Evolutionary conservation across 2,888 invertebrate genomes (phyloP).

Genomic region (Agrochola lychnidis): DNA sequence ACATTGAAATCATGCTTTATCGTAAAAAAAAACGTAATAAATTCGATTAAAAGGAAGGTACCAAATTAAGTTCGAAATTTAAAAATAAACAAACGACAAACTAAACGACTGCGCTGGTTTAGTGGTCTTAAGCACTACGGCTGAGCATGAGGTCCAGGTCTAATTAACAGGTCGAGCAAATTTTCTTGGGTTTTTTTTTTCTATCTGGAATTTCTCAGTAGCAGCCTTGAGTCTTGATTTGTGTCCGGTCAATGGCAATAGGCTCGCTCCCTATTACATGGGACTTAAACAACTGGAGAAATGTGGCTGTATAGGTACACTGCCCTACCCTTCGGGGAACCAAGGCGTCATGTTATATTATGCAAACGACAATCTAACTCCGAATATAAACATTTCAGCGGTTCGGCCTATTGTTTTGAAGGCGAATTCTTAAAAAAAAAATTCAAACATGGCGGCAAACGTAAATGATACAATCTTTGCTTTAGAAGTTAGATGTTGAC

Average conservation of each 20-base stretch:
- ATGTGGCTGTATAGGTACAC: neutral
- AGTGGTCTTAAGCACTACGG: neutral
- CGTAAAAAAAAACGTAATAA: too few species aligned
- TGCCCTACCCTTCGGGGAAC: too few species aligned
- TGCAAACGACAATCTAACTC: neutral
- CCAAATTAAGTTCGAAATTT: neutral
- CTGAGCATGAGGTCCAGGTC: neutral
- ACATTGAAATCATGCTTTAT: conserved; percentile 16
- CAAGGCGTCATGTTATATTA: neutral
- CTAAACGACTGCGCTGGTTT: neutral
- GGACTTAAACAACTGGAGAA: neutral
- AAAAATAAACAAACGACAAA: neutral
- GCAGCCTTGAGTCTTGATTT: neutral
- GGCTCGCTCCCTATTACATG: neutral
- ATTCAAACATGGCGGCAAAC: conserved; percentile 45
- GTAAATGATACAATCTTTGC: conserved; percentile 72
- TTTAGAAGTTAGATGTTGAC: conserved; percentile 79
- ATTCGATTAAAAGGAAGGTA: neutral
- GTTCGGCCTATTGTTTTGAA: conserved; percentile 41
- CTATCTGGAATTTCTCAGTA: neutral
- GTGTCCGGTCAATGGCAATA: neutral
- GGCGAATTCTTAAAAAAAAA: conserved; percentile 51
- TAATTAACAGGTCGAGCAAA: neutral
- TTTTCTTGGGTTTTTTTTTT: neutral
- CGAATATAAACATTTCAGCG: neutral